Evolutionary conservation across 2,113 vertebrate genomes (phyloP).

Genomic region (Miniopterus natalensis): DNA sequence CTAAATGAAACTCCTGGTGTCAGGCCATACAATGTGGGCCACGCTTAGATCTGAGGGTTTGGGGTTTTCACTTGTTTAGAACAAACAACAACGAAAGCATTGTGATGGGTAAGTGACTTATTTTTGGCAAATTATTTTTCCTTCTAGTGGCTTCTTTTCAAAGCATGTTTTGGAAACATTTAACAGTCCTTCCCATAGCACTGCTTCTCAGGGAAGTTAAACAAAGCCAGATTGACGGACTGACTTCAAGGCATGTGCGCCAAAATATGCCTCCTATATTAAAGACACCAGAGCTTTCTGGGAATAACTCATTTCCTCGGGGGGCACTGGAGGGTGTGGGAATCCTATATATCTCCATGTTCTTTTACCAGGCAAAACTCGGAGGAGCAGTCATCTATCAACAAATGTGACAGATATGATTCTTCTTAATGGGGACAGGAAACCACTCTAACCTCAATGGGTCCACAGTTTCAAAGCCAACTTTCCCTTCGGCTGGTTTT

Average conservation of each 20-base stretch:
- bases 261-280: conserved; percentile 68
- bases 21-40: conserved; percentile 41
- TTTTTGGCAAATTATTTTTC: conserved; percentile 70
- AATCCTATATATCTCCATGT: conserved; percentile 68
- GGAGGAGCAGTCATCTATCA: conserved; percentile 72
- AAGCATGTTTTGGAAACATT: conserved; percentile 80
- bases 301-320: conserved; percentile 72
- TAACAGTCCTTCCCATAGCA: conserved; percentile 67
- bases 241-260: conserved; percentile 67
- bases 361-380: conserved; percentile 50
- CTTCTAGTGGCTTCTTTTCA: conserved; percentile 73
- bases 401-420: conserved; percentile 69
- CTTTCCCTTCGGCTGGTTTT: conserved; percentile 74
- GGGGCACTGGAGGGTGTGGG: conserved; percentile 60
- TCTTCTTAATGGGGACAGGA: conserved; percentile 82
- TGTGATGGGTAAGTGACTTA: conserved; percentile 42
- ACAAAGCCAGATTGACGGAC: conserved; percentile 72
- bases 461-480: conserved; percentile 78
- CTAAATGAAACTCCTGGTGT: not conserved
- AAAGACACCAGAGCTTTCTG: conserved; percentile 67
- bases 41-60: conserved; percentile 49
- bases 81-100: not conserved
- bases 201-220: conserved; percentile 77
- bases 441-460: conserved; percentile 82
- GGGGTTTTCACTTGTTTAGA: conserved; percentile 58